Base-by-base conservation (phyloP, 2,797 vertebrate genomes). In the Enteromius thamalakanensis region DNA sequence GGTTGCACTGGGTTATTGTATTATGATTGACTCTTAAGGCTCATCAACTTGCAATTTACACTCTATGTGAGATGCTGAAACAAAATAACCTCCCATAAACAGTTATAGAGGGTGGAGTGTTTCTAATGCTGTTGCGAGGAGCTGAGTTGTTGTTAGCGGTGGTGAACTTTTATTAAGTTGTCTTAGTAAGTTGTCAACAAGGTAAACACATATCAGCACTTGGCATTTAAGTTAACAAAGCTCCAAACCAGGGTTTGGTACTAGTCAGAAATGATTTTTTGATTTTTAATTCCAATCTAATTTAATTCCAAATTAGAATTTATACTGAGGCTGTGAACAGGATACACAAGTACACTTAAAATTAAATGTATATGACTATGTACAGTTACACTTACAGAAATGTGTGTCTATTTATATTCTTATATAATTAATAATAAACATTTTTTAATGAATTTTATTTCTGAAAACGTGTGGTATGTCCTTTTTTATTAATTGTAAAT, bases 11-110 rank as follows among this genome's bases (percentile, higher is more conserved):
- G n/a, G 32, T 62, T 32, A 62, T 40, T 74, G 26, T 17, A 65
- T 51, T 51, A 62, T 32, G 45, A 82, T 23, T n/a, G 34, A 82
- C 40, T 74, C 74, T 12, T 76, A 65, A 23, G 53, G n/a, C 40
- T 37, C 68, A 64, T 40, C 29, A 55, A 62, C 40, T 21, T 42
- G n/a, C 42, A 60, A 74, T 47, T 40, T 37, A 29, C 55, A 60
- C n/a, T 60, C 14, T 37, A 7, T 64, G 40, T 12, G 37, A 62
- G 75, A 21, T 47, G 23, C 58, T 29, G 15, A 19, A 45, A 77
- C n/a, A 77, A 21, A 47, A 29, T 64, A 29, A 19, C 42, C 23
- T 62, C 15, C 75, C 29, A 42, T 45, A 17, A 21, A 29, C 75
- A 64, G n/a, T 75, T n/a, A 74, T 34, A 34, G 15, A 15, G 10